Base-by-base conservation (phyloP, 2,797 vertebrate species). In the Xenentodon cancila region DNA sequence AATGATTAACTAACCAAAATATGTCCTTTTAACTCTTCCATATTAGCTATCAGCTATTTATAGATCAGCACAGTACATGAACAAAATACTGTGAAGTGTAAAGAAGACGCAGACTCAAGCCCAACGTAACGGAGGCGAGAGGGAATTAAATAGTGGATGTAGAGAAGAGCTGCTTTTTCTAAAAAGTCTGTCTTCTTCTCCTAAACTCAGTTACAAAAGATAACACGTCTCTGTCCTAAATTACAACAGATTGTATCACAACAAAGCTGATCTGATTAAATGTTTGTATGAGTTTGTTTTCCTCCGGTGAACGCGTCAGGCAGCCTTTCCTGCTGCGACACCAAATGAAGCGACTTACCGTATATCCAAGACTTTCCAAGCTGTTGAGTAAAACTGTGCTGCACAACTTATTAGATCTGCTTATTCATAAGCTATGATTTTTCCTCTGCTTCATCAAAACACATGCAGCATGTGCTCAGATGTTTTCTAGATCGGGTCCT, bases 201-300 rank as follows among this genome's bases (percentile, higher is more conserved):
- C 25, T 25, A 25, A 25, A 25, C 25, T 25, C 25, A 3, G 3
- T 25, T 25, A 25, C 25, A 25, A 25, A 25, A 25, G 25, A 25
- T 3, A 25, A 5, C 3, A 25, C 5, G 25, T 3, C 5, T 25
- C 25, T 25, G 25, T 25, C 25, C 25, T 25, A 25, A 76, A 73
- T 85, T 84, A 86, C 79, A 58, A 57, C 59, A 64, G 75, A 76
- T 84, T 73, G 83, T 68, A 71, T 71, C 59, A 73, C 53, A 82
- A 79, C 73, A 84, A 79, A 85, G 77, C 79, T 75, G 81, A 86
- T 79, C 77, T 78, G 73, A 84, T 87, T 69, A 80, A 77, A 77
- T 79, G 71, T 43, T 45, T 22, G 65, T 62, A 69, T 44, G 67
- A 53, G 50, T 66, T 61, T 60, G 67, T 60, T 73, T 34, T 73